Base-by-base conservation (phyloP, 1,140 invertebrate genomes). In the Hyles vespertilio region DNA sequence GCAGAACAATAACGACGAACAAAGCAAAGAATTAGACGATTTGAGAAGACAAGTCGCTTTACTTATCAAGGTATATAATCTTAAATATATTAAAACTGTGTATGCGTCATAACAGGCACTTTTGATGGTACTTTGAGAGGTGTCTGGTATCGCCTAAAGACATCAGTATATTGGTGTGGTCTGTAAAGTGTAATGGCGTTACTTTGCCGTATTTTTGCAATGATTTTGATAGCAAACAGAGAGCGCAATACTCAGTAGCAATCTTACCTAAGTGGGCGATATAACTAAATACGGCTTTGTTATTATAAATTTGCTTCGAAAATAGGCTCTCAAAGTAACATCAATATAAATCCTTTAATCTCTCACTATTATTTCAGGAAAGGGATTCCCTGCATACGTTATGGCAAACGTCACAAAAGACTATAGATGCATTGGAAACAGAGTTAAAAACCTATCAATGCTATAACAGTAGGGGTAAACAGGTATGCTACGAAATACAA, bases 331-430 rank as follows among this genome's bases (percentile, higher is more conserved):
- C 22, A 22, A 22, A 22, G 22, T 22, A 22, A 22, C 22, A 22
- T 22, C 22, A 0, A 22, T 22, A 22, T 22, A 22, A 22, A 22
- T 22, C 22, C 22, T 22, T 22, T 22, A 22, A 22, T 22, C 22
- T 22, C 22, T 22, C 22, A 22, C 22, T 22, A 34, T 61, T 32
- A 50, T 58, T 50, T 72, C 68, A 90, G 86, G 92, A 92, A 78
- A 91, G 92, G 64, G 91, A 92, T 47, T 92, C 91, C 0, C 75
- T 91, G 7, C 83, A 89, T 49, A 89, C 91, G n/a, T 59, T 93
- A 34, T 92, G 91, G 91, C 90, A 92, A 72, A 91, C 90, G 43
- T 88, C 91, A 3, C 84, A 92, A 57, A 92, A 91, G 77, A 89
- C 91, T 0, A 89, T 92, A 43, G 90, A 91, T 48, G 83, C 84